Base-by-base conservation (phyloP, 2,113 vertebrate species). In the Stigmatopora argus region DNA sequence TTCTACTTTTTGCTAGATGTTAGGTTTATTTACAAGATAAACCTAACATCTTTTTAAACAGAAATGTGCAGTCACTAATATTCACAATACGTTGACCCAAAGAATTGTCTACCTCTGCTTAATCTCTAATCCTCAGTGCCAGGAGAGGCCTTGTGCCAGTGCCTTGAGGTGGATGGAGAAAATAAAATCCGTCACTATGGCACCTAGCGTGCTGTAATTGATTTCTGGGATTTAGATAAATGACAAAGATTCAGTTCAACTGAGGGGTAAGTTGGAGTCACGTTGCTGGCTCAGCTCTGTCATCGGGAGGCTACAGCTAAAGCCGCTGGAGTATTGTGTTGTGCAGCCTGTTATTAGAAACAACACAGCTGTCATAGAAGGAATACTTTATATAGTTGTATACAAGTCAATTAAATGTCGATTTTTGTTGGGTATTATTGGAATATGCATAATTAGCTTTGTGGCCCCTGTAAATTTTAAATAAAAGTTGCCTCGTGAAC, bases 171-270 rank as follows among this genome's bases (percentile, higher is more conserved):
- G 75, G 21, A 49, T 11, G 35, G 72, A 73, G 80, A 72, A 80
- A 74, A 83, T 81, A 47, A 82, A 76, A 73, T 67, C 80, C 71
- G 44, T 73, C 72, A 70, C 65, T 59, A 46, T 70, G 69, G 67
- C 68, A 79, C 72, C 67, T 35, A n/a, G 62, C n/a, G 59, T 53
- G 47, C 68, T 44, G 55, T 86, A 79, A 86, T 78, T 80, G 71
- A 89, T 86, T 87, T 81, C 35, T 60, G 67, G 73, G 82, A 80
- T 87, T 83, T 79, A 82, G 79, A 86, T 83, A 81, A 80, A 82
- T 83, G 74, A 75, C 77, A 72, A 60, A 71, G 80, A 83, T 82
- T 79, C 44, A 48, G 60, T 5, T 66, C 65, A n/a, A 65, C 65
- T 51, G 62, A 70, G 71, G 18, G 56, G 59, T 51, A 47, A 68